Evolutionary conservation across 1,140 invertebrate genomes (phyloP).

Genomic region (Zaprionus inermis): DNA sequence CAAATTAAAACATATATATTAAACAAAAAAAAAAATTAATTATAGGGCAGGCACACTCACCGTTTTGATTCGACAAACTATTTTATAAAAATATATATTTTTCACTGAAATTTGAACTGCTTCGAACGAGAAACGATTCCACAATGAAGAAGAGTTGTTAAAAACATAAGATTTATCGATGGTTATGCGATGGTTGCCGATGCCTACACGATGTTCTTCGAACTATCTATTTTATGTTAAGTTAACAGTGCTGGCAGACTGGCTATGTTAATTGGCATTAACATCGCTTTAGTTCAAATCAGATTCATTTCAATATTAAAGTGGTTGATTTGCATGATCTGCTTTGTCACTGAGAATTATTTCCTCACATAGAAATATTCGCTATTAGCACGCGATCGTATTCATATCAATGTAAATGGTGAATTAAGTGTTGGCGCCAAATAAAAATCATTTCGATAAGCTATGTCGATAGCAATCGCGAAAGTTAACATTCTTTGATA

Average conservation of each 20-base stretch:
- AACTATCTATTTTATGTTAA: background rate
- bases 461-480: background rate
- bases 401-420: background rate
- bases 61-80: conserved; percentile 13
- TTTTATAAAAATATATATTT: background rate
- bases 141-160: conserved; percentile 28
- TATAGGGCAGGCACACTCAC: conserved; percentile 34
- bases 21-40: conserved; percentile 14
- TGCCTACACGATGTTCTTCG: background rate
- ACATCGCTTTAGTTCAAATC: too few relatives aligned
- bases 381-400: too few relatives aligned
- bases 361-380: too few relatives aligned
- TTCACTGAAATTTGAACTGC: conserved; percentile 26
- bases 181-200: background rate
- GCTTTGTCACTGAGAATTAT: too few relatives aligned
- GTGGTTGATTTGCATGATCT: too few relatives aligned
- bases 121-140: conserved; percentile 19
- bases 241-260: background rate
- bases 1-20: background rate
- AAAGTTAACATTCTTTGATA: background rate
- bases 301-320: too few relatives aligned
- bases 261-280: background rate
- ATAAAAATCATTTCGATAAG: background rate
- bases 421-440: background rate
- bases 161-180: conserved; percentile 14